phyloP scores from a whole-genome alignment of 2,113 vertebrate genomes.

The Macaca nemestrina region DNA sequence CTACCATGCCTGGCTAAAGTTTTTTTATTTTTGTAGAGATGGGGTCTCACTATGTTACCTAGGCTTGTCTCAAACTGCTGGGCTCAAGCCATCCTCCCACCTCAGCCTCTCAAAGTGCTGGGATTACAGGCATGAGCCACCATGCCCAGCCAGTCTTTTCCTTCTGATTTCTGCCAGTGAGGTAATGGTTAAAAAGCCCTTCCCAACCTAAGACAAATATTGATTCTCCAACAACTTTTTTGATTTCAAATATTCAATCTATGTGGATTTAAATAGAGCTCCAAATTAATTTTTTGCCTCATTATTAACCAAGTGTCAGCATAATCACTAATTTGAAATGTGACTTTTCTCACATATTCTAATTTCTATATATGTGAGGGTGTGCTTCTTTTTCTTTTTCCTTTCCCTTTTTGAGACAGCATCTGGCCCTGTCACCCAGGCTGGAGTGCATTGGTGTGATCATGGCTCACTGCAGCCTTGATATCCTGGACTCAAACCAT shows the following conservation, averaged over 20 bases:
- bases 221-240: not conserved
- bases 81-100: too few species aligned
- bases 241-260: constrained; percentile 30
- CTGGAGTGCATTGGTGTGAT: too few species aligned
- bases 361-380: not conserved
- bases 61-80: too few species aligned
- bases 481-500: too few species aligned
- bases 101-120: too few species aligned
- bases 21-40: too few species aligned
- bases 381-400: not conserved
- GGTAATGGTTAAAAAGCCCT: constrained; percentile 15
- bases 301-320: constrained; percentile 9
- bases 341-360: not conserved
- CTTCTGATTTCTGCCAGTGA: constrained; percentile 22
- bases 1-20: too few species aligned
- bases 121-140: too few species aligned
- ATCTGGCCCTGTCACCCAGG: too few species aligned
- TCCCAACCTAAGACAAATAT: not conserved
- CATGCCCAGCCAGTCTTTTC: not conserved
- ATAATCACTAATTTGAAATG: constrained; percentile 29
- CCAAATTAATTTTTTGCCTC: not conserved
- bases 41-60: too few species aligned
- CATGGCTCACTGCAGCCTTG: too few species aligned
- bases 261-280: constrained; percentile 24
- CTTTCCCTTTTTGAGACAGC: too few species aligned